These are phyloP conservation scores for Pipa parva DNA, from an alignment of 2,113 vertebrate genomes.

Conservation along the genomic window DNA sequence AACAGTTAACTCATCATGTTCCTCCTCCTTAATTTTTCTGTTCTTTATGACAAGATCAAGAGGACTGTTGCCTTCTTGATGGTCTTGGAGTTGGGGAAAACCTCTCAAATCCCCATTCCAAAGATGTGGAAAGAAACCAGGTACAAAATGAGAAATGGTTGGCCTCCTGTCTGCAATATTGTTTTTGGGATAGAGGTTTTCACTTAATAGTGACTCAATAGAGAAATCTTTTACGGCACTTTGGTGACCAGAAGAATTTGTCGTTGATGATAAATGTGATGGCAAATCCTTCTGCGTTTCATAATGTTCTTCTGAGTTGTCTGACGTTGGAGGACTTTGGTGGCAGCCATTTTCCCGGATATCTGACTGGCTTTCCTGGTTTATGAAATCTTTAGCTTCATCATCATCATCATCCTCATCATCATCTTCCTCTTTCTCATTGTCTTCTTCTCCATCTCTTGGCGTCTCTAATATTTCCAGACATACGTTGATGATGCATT, in stretches of 20 bases:
- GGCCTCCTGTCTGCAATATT: conserved; percentile 76
- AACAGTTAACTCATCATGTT: conserved; percentile 77
- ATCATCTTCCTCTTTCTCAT: conserved; percentile 61
- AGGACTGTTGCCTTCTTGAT: conserved; percentile 68
- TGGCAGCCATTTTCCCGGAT: conserved; percentile 66
- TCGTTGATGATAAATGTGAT: conserved; percentile 54
- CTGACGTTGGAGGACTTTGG: conserved; percentile 77
- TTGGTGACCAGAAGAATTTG: conserved; percentile 60
- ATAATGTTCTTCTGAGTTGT: conserved; percentile 63
- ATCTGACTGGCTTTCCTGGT: conserved; percentile 57
- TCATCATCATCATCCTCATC: conserved; percentile 70
- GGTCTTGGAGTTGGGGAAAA: conserved; percentile 75
- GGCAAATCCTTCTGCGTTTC: conserved; percentile 65
- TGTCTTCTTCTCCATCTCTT: conserved; percentile 61
- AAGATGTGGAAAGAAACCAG: conserved; percentile 86
- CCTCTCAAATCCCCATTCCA: conserved; percentile 81
- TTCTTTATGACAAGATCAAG: conserved; percentile 89
- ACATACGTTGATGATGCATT: conserved; percentile 91
- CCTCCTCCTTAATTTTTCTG: conserved; percentile 89
- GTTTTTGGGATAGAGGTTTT: conserved; percentile 85
- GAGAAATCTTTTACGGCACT: conserved; percentile 86
- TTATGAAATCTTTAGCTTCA: conserved; percentile 68
- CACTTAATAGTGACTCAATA: conserved; percentile 88
- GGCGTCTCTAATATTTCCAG: conserved; percentile 91
- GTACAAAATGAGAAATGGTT: conserved; percentile 77